Percentiles rank a stretch among this genome's conserved stretches.
Evolutionary conservation across 1,140 invertebrate genomes (phyloP).

Genomic region (Hetaerina americana): DNA sequence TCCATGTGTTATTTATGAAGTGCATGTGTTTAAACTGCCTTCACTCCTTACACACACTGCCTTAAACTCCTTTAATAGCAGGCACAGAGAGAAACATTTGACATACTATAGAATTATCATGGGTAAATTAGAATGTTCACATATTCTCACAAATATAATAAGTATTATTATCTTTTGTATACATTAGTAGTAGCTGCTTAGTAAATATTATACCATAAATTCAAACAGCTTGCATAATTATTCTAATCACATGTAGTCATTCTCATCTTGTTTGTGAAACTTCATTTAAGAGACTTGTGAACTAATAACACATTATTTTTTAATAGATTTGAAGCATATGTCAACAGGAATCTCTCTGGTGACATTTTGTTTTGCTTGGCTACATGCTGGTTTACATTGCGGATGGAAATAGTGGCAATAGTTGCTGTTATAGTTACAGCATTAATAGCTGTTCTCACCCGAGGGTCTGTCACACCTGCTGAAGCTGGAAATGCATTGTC

Average conservation of each 20-base stretch:
- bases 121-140: too few species aligned
- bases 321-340: constrained; percentile 18
- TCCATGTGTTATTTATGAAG: too few species aligned
- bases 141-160: not conserved
- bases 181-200: not conserved
- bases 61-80: too few species aligned
- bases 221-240: not conserved
- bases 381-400: constrained; percentile 30
- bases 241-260: not conserved
- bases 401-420: constrained; percentile 30
- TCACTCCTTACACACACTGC: too few species aligned
- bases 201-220: not conserved
- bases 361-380: constrained; percentile 21
- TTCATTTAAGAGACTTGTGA: too few species aligned
- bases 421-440: constrained; percentile 27
- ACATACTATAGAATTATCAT: too few species aligned
- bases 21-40: too few species aligned
- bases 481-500: constrained; percentile 38
- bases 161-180: not conserved
- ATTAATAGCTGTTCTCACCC: constrained; percentile 32
- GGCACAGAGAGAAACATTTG: too few species aligned
- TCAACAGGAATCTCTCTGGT: constrained; percentile 20
- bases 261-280: not conserved
- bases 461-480: constrained; percentile 28
- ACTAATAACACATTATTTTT: constrained; percentile 2